These are phyloP conservation scores for Trypoxylon attenuatum DNA, from an alignment of 2,888 invertebrate species.

Conservation along the genomic window DNA sequence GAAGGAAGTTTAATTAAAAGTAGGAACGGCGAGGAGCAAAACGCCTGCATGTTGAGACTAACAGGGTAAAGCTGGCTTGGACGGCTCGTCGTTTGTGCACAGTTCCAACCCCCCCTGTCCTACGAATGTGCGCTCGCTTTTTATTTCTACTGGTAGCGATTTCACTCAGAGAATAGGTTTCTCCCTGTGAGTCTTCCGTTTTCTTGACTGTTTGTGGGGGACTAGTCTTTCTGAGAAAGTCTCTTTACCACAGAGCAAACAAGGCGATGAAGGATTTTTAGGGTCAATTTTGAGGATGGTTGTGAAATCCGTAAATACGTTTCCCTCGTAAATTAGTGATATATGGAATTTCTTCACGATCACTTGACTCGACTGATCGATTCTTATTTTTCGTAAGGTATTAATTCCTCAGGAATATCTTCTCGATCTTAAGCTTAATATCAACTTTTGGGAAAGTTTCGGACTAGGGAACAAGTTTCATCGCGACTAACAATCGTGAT, in stretches of 20 bases:
- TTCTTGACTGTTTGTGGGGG: background rate
- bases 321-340: too few relatives aligned
- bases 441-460: background rate
- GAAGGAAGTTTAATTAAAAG: slow-evolving; percentile 48
- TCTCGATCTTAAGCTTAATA: too few relatives aligned
- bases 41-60: slow-evolving; percentile 23
- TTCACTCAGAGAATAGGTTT: background rate
- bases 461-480: background rate
- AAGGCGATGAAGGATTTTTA: too few relatives aligned
- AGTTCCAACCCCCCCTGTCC: background rate
- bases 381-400: too few relatives aligned
- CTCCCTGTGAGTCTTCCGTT: background rate
- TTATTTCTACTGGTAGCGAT: slow-evolving; percentile 8
- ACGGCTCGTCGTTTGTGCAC: slow-evolving; percentile 26
- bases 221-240: background rate
- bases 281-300: too few relatives aligned
- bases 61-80: slow-evolving; percentile 1
- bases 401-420: too few relatives aligned
- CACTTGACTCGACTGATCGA: too few relatives aligned
- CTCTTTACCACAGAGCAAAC: too few relatives aligned
- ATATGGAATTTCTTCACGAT: too few relatives aligned
- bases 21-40: too few relatives aligned
- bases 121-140: slow-evolving; percentile 1
- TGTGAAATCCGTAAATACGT: too few relatives aligned
- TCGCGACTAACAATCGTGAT: background rate